Evolutionary conservation across 2,797 vertebrate species (phyloP).

Genomic region (Aldrovandia affinis): DNA sequence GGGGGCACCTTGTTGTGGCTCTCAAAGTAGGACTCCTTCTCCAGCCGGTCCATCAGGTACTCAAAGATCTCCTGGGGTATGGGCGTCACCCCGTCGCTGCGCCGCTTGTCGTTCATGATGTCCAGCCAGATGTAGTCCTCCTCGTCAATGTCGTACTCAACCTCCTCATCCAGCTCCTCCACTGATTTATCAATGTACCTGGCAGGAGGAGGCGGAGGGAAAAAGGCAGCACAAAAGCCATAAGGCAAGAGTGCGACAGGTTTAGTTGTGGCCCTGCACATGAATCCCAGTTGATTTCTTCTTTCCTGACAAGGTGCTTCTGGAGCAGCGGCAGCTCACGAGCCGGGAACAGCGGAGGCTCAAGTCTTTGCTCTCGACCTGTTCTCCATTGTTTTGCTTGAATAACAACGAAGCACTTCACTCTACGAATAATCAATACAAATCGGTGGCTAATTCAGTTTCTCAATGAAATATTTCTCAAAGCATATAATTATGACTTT

Average conservation of each 20-base stretch:
- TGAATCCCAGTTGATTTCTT: not conserved
- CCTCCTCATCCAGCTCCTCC: constrained; percentile 97
- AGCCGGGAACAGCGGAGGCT: not conserved
- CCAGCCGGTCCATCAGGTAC: constrained; percentile 96
- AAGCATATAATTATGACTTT: too few relatives aligned
- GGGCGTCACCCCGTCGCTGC: constrained; percentile 88
- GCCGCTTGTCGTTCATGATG: constrained; percentile 97
- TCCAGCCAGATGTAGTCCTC: constrained; percentile 99
- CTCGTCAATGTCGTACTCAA: constrained; percentile 98
- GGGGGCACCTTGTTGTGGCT: constrained; percentile 91
- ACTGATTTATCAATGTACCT: constrained; percentile 98
- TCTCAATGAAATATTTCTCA: not conserved
- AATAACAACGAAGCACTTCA: too few relatives aligned
- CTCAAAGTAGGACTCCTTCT: constrained; percentile 98
- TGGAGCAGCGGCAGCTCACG: not conserved
- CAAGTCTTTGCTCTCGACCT: not conserved
- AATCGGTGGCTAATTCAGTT: not conserved
- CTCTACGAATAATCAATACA: not conserved
- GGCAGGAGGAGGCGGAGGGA: constrained; percentile 1
- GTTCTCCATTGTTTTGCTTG: not conserved
- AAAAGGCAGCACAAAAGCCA: not conserved
- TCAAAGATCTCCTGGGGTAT: constrained; percentile 98
- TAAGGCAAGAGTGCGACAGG: not conserved
- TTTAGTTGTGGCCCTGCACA: not conserved
- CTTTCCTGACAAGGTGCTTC: not conserved